Evolutionary conservation across 2,888 invertebrate species (phyloP).

Genomic region (Endotricha flammealis): DNA sequence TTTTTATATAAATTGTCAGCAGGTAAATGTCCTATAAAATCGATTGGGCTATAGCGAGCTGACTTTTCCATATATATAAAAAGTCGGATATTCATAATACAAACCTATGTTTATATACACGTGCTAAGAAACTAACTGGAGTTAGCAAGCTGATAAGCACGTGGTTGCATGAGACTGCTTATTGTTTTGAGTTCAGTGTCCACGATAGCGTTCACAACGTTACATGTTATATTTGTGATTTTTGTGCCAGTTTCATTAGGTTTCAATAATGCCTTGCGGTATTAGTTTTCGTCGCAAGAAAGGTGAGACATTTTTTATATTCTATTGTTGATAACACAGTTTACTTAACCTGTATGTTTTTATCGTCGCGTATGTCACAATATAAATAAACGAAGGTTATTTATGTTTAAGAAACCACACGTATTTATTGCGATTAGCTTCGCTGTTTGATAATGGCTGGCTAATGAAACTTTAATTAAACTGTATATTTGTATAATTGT

Average conservation of each 20-base stretch:
- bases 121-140: slow-evolving; percentile 12
- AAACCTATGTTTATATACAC: no score
- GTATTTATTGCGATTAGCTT: no score
- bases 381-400: no score
- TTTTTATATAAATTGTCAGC: no score
- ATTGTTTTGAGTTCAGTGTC: slow-evolving; percentile 62
- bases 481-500: no score
- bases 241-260: slow-evolving; percentile 22
- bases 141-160: slow-evolving; percentile 57
- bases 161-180: slow-evolving; percentile 41
- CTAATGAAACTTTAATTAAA: no score
- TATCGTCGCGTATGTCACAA: no score
- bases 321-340: slow-evolving; percentile 8
- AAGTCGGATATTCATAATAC: not conserved
- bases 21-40: no score
- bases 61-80: no score
- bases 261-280: slow-evolving; percentile 47
- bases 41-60: no score
- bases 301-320: slow-evolving; percentile 28
- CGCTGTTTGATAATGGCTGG: no score
- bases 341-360: not conserved
- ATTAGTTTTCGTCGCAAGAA: slow-evolving; percentile 48
- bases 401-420: no score
- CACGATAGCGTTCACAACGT: slow-evolving; percentile 52
- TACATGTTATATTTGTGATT: slow-evolving; percentile 46